phyloP scores from a whole-genome alignment of 2,888 invertebrate species.

The Acanthosoma haemorrhoidale region DNA sequence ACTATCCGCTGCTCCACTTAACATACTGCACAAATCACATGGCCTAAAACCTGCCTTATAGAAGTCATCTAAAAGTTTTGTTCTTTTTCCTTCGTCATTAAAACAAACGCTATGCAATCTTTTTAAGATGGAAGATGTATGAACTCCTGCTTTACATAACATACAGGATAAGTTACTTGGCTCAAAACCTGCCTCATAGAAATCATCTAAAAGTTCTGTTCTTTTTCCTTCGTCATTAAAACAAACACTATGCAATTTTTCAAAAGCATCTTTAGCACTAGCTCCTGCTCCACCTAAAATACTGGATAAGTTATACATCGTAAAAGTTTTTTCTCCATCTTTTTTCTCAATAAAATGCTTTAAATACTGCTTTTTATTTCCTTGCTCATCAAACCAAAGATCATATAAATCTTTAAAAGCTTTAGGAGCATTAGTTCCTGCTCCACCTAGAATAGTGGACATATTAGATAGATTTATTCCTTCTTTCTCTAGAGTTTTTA shows the following conservation, averaged over 20 bases:
- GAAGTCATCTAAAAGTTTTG: not conserved
- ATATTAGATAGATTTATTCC: not conserved
- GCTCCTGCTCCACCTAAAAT: slow-evolving; percentile 1
- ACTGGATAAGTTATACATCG: not conserved
- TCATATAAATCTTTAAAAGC: not conserved
- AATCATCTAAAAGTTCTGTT: slow-evolving; percentile 1
- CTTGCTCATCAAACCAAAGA: not conserved
- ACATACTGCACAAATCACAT: not conserved
- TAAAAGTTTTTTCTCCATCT: not conserved
- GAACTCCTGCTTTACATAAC: not conserved
- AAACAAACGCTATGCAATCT: not conserved
- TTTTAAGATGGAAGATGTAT: not conserved
- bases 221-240: not conserved
- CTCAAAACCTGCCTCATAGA: not conserved
- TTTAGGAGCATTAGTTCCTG: not conserved
- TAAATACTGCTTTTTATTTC: slow-evolving; percentile 3
- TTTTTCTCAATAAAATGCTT: not conserved
- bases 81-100: not conserved
- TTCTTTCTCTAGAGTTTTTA: not conserved
- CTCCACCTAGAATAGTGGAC: not conserved
- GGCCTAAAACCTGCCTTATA: not conserved
- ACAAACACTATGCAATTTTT: slow-evolving; percentile 5
- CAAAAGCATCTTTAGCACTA: not conserved
- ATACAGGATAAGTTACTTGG: not conserved
- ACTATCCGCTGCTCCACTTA: not conserved